Percentiles rank a stretch among this genome's conserved stretches.
These are phyloP conservation scores for Crax fasciolata DNA, from an alignment of 2,797 vertebrate species.

Conservation along the genomic window DNA sequence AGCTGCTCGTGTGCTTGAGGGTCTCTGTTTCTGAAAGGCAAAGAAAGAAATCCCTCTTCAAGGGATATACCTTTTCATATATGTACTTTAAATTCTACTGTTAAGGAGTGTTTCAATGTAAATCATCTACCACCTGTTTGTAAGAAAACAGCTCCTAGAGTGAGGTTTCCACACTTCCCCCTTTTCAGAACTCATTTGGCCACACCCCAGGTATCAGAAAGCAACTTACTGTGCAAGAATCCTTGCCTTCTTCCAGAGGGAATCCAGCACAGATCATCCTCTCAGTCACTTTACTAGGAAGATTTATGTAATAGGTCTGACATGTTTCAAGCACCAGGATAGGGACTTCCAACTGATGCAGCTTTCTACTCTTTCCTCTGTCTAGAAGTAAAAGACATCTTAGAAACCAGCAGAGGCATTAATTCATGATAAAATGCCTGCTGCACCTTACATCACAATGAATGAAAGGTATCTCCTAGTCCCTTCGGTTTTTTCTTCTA, in stretches of 20 bases:
- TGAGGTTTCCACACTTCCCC: neutral
- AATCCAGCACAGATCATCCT: conserved; percentile 76
- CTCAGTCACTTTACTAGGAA: conserved; percentile 41
- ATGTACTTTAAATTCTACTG: neutral
- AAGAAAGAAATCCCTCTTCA: neutral
- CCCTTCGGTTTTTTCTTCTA: neutral
- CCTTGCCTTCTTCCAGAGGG: conserved; percentile 37
- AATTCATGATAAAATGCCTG: neutral
- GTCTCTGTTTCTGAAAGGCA: neutral
- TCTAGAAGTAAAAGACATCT: conserved; percentile 43
- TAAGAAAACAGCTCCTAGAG: neutral
- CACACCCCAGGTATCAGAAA: neutral
- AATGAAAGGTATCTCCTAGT: neutral
- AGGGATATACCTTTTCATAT: neutral
- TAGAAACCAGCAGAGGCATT: neutral
- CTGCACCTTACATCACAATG: neutral
- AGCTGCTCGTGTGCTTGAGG: neutral
- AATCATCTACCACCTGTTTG: neutral
- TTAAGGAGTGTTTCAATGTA: neutral
- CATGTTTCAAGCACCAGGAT: conserved; percentile 58
- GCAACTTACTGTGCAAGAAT: conserved; percentile 57
- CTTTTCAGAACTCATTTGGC: neutral
- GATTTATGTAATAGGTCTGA: conserved; percentile 29
- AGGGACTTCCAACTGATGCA: conserved; percentile 72
- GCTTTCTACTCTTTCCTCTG: conserved; percentile 53